These are phyloP conservation scores for Parotocinclus haroldoi DNA, from an alignment of 2,797 vertebrate genomes.

Conservation along the genomic window DNA sequence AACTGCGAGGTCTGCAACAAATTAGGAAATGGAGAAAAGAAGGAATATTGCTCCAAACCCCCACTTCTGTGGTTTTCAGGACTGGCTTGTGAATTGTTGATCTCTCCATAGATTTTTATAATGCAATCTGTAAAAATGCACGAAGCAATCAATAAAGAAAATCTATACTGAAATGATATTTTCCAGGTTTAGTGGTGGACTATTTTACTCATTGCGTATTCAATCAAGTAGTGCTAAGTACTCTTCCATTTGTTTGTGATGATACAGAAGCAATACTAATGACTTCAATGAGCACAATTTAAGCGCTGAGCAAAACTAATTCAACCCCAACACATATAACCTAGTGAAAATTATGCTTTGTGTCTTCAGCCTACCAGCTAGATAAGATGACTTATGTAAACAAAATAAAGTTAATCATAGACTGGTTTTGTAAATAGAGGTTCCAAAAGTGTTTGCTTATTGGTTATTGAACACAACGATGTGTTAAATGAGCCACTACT, in stretches of 20 bases:
- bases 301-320: too few species aligned
- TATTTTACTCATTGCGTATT: neutral
- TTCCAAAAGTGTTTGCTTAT: too few species aligned
- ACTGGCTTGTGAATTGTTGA: conserved; percentile 52
- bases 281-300: too few species aligned
- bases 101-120: conserved; percentile 58
- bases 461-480: too few species aligned
- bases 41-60: conserved; percentile 46
- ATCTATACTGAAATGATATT: neutral
- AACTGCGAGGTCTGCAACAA: conserved; percentile 58
- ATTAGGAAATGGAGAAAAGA: conserved; percentile 60
- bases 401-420: too few species aligned
- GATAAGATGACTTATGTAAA: too few species aligned
- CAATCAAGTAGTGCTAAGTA: too few species aligned
- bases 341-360: too few species aligned
- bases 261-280: neutral
- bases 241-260: neutral
- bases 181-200: conserved; percentile 10
- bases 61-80: conserved; percentile 50
- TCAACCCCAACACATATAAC: too few species aligned
- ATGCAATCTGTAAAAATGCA: conserved; percentile 47
- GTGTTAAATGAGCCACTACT: too few species aligned
- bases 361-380: too few species aligned
- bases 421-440: too few species aligned
- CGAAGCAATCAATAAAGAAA: conserved; percentile 27